phyloP scores from a whole-genome alignment of 1,140 invertebrate genomes.

The Cydia fagiglandana region DNA sequence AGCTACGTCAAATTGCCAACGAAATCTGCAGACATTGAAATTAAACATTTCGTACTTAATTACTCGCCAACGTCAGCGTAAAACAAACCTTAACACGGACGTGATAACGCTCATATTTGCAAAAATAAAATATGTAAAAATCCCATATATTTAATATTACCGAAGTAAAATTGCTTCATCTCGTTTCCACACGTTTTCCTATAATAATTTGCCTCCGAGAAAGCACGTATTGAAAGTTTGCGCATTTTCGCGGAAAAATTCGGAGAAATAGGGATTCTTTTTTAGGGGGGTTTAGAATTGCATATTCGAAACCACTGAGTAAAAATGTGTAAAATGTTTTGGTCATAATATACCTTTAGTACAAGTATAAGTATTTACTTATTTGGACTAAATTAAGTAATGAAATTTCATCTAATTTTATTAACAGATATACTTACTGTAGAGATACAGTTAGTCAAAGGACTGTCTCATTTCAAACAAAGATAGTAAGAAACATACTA shows the following conservation, averaged over 20 bases:
- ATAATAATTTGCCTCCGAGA: neutral
- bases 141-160: neutral
- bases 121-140: neutral
- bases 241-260: neutral
- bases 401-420: no score
- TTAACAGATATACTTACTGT: no score
- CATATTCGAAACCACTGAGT: no score
- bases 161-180: neutral
- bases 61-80: neutral
- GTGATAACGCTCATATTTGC: neutral
- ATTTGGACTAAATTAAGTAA: no score
- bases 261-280: neutral
- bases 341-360: no score
- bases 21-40: no score
- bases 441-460: no score
- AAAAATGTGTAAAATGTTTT: no score
- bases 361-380: no score
- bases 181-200: neutral
- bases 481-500: no score
- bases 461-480: no score
- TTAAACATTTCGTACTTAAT: neutral
- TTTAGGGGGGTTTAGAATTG: neutral
- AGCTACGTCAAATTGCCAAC: no score
- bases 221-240: constrained; percentile 16
- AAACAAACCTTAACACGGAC: neutral